phyloP scores from a whole-genome alignment of 1,140 invertebrate genomes.

The Drosophila rhopaloa region DNA sequence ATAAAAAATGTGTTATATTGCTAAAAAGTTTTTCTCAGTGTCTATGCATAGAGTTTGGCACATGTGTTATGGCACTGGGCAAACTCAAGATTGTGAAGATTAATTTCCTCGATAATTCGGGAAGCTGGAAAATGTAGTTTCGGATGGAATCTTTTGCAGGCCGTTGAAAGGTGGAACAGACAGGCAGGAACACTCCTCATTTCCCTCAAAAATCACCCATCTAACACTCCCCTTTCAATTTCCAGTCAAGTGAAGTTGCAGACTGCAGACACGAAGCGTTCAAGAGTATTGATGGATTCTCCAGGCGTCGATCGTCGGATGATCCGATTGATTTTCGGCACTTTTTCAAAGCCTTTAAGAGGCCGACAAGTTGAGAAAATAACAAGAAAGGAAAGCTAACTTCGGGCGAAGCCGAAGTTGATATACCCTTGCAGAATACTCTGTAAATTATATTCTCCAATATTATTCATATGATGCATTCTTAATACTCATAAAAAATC shows the following conservation, averaged over 20 bases:
- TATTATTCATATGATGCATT: too few species aligned
- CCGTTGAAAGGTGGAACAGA: conserved; percentile 73
- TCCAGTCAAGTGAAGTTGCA: conserved; percentile 46
- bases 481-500: too few species aligned
- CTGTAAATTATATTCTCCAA: too few species aligned
- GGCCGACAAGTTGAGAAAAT: conserved; percentile 50
- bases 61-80: conserved; percentile 66
- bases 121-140: conserved; percentile 38
- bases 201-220: conserved; percentile 6
- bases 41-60: conserved; percentile 54
- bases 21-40: conserved; percentile 1
- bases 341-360: conserved; percentile 60
- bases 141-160: conserved; percentile 50
- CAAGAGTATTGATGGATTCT: conserved; percentile 64
- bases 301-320: conserved; percentile 59
- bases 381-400: too few species aligned
- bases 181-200: conserved; percentile 5
- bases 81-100: conserved; percentile 78
- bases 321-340: conserved; percentile 67
- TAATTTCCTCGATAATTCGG: conserved; percentile 75
- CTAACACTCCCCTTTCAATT: conserved; percentile 2
- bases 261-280: conserved; percentile 29
- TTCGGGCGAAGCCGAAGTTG: too few species aligned
- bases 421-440: too few species aligned
- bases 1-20: too few species aligned